Base-by-base conservation (phyloP, 1,140 invertebrate species). In the Elymnias hypermnestra region DNA sequence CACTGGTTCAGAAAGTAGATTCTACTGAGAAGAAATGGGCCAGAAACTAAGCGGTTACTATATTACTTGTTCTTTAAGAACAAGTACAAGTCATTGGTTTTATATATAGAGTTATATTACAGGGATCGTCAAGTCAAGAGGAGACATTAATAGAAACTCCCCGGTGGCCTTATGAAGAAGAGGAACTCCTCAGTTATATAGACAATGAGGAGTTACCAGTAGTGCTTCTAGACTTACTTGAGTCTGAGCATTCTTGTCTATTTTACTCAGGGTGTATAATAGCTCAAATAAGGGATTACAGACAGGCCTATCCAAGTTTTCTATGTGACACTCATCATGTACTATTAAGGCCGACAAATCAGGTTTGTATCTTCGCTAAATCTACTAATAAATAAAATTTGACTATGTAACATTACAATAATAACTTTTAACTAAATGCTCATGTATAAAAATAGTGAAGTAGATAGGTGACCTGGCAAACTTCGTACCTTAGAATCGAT, bases 231-330 rank as follows among this genome's bases (percentile, higher is more conserved):
- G 95, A 97, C 77, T 83, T 97, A 42, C 78, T 97, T 29, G 94
- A 95, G 70, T 89, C 91, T 41, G 91, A 92, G 61, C 91, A 94
- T 57, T 91, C 92, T 12, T 91, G 92, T 75, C 88, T 97, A 12
- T 98, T 96, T 86, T 96, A 97, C 71, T 94, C 92, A 56, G 96
- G 96, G 17, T 97, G 95, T 87, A 93, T 98, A 31, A 94, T 98
- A 66, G 93, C 92, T 53, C 94, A 98, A 89, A 90, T 98, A 52
- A 89, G 95, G 66, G 95, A 98, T 86, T 95, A 94, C 73, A 89
- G 95, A 56, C 92, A 94, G 79, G 89, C 90, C 49, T 92, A 91
- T 83, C 90, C 90, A 55, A 92, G 90, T 78, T 89, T 88, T 76
- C 74, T 89, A 62, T 92, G 91, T 85, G 92, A 93, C 87, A 90